Base-by-base conservation (phyloP, 1,140 invertebrate species). In the Anastrepha ludens region DNA sequence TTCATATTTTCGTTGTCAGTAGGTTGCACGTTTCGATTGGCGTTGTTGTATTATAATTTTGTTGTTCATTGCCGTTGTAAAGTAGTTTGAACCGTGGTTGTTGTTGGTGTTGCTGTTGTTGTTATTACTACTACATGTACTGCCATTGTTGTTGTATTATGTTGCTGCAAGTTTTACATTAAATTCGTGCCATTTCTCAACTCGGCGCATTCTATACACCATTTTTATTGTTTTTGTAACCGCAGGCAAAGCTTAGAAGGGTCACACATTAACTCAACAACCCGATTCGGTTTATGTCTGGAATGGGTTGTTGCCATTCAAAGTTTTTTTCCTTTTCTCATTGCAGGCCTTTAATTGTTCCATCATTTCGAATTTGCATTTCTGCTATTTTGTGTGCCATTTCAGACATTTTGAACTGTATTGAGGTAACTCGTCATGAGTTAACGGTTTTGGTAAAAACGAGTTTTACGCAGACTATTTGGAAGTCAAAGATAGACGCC, bases 131-230 rank as follows among this genome's bases (percentile, higher is more conserved):
- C 50, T 55, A 55, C 29, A 29, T 2, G 50, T 55, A 55, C 50
- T 55, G 11, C 50, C 29, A 20, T 70, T 44, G 47, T 81, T 81
- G 74, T 55, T 81, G 74, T 8, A n/a, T 17, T 81, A 55, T 55
- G 74, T 81, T 81, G n/a, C 17, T 41, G 47, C 74, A 58, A 81
- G 47, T 81, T 81, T 81, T 81, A 55, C 74, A 81, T 81, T 55
- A 81, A 81, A 81, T 81, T 81, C 74, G 74, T 81, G 74, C 74
- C 74, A 81, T 81, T 81, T 81, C 74, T 81, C 55, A 13, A 1
- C 74, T 17, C 70, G 70, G 39, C 47, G 47, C 44, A n/a, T 74
- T 0, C 41, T 44, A 13, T 67, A 20, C 13, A 17, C 44, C 47
- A 55, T 20, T 81, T 81, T 55, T 55, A 81, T 55, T 55, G 47